Evolutionary conservation across 2,797 vertebrate genomes (phyloP), one percentile per base, ranked within the genome.

Genomic region (Etheostoma nigrum): DNA sequence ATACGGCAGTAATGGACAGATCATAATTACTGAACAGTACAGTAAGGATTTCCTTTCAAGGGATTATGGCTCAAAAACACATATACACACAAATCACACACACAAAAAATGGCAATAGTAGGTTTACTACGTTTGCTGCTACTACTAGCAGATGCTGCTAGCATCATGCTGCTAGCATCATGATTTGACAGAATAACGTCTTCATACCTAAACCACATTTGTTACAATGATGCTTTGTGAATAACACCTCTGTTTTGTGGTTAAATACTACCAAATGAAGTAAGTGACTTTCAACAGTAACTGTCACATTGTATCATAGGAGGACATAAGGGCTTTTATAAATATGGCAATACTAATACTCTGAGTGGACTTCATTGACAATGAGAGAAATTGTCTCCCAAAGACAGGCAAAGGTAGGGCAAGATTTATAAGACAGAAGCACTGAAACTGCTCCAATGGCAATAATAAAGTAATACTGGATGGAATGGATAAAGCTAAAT

Each of bases 11-110:
- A 74, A 75, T 16, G 60, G 66, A 72, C 69, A 78, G 59, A 49
- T 69, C 61, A 75, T 83, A 59, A 78, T 72, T 52, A 48, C 15
- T 2, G 30, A 78, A 72, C 44, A 58, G 63, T 76, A 70, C 51
- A 79, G 14, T 19, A 33, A 61, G 23, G 12, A 33, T 6, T 51
- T 81, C 30, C 33, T 21, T 63, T 25, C 25, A 85, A 47, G 69
- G 62, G 25, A 64, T 64, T 69, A 55, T 21, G 13, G 30, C 18
- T 61, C 64, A 67, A 42, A 67, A 80, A 53, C 30, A 59, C 52
- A 44, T 5, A 42, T 14, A n/a, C n/a, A 68, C 1, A 59, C 33
- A 33, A 48, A 72, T 23, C 14, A 36, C 16, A 25, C 8, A 23
- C 1, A 40, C 0, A 33, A 3, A 47, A 30, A 52, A 53, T 4